Evolutionary conservation across 1,140 invertebrate species (phyloP).

Genomic region (Apis laboriosa): DNA sequence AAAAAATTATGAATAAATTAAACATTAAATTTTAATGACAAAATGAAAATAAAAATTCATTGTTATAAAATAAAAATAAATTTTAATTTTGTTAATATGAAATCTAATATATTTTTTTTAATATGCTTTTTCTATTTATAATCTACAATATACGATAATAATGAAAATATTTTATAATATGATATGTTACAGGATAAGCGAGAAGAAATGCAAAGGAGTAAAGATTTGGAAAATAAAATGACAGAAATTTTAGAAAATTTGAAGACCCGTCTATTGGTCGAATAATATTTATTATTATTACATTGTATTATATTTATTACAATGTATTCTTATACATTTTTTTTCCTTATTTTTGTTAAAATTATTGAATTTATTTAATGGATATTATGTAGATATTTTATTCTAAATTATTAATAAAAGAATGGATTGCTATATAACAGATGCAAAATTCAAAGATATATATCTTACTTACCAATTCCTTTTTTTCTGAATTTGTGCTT

Average conservation of each 20-base stretch:
- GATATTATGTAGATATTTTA: not conserved
- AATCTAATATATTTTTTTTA: not conserved
- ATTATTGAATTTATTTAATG: not conserved
- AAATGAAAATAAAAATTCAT: not conserved
- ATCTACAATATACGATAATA: not conserved
- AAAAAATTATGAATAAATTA: not conserved
- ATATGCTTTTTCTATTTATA: not conserved
- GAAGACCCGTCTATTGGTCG: conserved; percentile 70
- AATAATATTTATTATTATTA: conserved; percentile 49
- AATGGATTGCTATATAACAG: not conserved
- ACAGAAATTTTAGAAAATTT: conserved; percentile 72
- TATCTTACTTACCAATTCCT: not conserved
- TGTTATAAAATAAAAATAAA: not conserved
- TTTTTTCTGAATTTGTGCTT: not conserved
- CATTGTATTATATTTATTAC: not conserved
- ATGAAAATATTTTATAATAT: not conserved
- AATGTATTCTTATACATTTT: not conserved
- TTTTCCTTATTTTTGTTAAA: not conserved
- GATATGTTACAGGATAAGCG: conserved; percentile 69
- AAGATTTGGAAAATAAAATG: conserved; percentile 71
- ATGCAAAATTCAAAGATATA: too few species aligned
- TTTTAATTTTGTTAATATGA: not conserved
- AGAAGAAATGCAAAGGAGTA: conserved; percentile 58
- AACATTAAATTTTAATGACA: too few species aligned
- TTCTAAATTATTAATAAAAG: not conserved